Percentiles rank a stretch among this genome's conserved stretches.
These are phyloP conservation scores for Simalia tracyae DNA, from an alignment of 2,797 vertebrate genomes.

Conservation along the genomic window DNA sequence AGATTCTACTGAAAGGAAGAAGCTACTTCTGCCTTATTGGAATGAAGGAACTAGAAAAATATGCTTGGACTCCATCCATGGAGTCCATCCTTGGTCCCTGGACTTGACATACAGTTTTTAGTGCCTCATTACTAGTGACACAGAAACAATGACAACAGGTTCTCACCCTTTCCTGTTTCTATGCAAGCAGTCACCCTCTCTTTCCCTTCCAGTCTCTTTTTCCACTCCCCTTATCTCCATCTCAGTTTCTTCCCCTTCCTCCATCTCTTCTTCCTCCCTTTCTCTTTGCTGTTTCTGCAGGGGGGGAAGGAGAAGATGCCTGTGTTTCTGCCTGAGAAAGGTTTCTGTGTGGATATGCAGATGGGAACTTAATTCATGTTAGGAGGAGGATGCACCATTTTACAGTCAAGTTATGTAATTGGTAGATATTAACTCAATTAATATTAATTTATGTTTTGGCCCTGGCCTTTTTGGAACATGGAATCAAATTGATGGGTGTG, in stretches of 20 bases:
- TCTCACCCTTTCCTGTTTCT: not conserved
- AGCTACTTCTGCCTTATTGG: not conserved
- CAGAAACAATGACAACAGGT: not conserved
- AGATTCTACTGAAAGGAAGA: not conserved
- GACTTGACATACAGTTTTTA: not conserved
- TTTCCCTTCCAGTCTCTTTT: not conserved
- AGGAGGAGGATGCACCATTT: not conserved
- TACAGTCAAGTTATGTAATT: not conserved
- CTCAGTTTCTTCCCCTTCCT: not conserved
- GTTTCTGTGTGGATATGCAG: not conserved
- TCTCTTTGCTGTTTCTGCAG: not conserved
- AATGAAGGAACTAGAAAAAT: not conserved
- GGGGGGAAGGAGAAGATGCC: not conserved
- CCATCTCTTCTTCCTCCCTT: not conserved
- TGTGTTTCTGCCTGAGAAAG: not conserved
- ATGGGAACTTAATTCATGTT: not conserved
- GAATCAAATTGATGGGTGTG: not conserved
- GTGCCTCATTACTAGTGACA: not conserved
- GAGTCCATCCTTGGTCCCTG: not conserved
- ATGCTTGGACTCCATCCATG: not conserved
- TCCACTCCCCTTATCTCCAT: not conserved
- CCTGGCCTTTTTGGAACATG: not conserved
- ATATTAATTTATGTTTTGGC: not conserved
- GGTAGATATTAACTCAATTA: not conserved
- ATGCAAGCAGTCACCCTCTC: not conserved